These are phyloP conservation scores for Morus bassanus DNA, from an alignment of 2,797 vertebrate genomes.

Conservation along the genomic window DNA sequence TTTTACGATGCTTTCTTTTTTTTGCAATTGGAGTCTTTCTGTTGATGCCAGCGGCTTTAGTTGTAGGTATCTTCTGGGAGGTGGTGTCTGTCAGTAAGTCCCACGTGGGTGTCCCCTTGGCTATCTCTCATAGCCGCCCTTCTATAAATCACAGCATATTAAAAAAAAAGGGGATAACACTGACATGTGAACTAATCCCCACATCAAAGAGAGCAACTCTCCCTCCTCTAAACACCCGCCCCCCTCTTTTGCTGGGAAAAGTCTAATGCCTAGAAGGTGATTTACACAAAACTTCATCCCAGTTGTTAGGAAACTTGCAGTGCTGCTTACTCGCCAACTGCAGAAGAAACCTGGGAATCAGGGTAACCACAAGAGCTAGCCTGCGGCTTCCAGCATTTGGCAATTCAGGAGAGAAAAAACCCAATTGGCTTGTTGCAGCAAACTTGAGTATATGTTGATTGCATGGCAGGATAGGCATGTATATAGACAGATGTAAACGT, in stretches of 20 bases:
- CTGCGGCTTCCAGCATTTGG: slow-evolving; percentile 9
- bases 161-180: slow-evolving; percentile 44
- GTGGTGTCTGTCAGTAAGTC: slow-evolving; percentile 18
- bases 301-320: slow-evolving; percentile 43
- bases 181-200: slow-evolving; percentile 70
- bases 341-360: slow-evolving; percentile 46
- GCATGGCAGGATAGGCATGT: not conserved
- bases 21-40: slow-evolving; percentile 24
- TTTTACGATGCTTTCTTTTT: not conserved
- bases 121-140: slow-evolving; percentile 20
- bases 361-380: slow-evolving; percentile 40
- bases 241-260: slow-evolving; percentile 57
- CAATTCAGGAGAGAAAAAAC: not conserved
- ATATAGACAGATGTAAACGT: not conserved
- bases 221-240: slow-evolving; percentile 22
- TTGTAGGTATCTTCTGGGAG: slow-evolving; percentile 5
- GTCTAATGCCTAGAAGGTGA: slow-evolving; percentile 65
- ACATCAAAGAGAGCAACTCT: slow-evolving; percentile 57
- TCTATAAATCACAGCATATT: slow-evolving; percentile 59
- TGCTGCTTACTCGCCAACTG: not conserved
- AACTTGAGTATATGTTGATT: not conserved
- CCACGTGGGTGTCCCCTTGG: slow-evolving; percentile 53
- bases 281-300: slow-evolving; percentile 39
- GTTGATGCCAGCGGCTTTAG: slow-evolving; percentile 23
- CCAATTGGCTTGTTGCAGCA: not conserved